Evolutionary conservation across 2,113 vertebrate genomes (phyloP).

Genomic region (Urocynchramus pylzowi): DNA sequence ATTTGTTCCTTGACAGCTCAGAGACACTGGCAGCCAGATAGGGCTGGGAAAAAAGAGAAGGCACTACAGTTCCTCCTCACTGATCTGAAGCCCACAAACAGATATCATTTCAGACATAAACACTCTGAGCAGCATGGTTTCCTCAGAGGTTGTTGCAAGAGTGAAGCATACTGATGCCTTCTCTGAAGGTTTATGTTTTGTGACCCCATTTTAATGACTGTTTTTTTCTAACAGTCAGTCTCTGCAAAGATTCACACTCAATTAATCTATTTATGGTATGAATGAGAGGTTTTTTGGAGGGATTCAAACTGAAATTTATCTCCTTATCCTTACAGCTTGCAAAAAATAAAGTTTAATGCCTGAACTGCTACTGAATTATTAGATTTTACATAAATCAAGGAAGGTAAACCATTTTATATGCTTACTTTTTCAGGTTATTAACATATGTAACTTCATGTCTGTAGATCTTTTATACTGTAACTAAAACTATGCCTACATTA

Average conservation of each 20-base stretch:
- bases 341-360: not conserved
- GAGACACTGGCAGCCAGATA: not conserved
- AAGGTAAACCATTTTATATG: not conserved
- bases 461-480: not conserved
- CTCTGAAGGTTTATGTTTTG: not conserved
- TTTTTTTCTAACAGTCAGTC: not conserved
- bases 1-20: slow-evolving; percentile 34
- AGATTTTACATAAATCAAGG: not conserved
- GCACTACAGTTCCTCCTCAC: not conserved
- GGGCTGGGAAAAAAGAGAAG: not conserved
- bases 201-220: not conserved
- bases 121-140: not conserved
- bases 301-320: not conserved
- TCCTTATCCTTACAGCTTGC: not conserved
- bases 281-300: not conserved
- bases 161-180: not conserved
- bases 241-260: not conserved
- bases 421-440: not conserved
- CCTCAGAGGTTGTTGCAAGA: not conserved
- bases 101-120: slow-evolving; percentile 26
- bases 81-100: slow-evolving; percentile 14
- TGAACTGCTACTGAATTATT: not conserved
- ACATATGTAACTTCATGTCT: not conserved
- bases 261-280: not conserved
- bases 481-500: not conserved